These are phyloP conservation scores for Punctoribates punctum DNA, from an alignment of 2,888 invertebrate genomes.

Conservation along the genomic window DNA sequence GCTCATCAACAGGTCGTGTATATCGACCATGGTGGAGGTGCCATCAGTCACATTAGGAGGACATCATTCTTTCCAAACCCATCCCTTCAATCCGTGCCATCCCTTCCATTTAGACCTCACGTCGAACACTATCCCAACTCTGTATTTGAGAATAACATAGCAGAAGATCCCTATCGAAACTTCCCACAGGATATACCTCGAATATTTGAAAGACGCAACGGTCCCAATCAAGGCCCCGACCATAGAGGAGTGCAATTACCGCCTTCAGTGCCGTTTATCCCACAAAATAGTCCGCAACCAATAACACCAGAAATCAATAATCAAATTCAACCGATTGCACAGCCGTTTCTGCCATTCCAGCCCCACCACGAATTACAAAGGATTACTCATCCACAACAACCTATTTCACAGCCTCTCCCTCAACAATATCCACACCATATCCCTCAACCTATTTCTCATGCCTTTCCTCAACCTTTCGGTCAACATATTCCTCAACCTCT, in stretches of 20 bases:
- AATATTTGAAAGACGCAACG: constrained; percentile 7
- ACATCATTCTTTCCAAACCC: constrained; percentile 23
- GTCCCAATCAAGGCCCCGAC: neutral
- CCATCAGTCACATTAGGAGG: constrained; percentile 40
- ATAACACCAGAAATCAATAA: neutral
- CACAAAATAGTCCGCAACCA: neutral
- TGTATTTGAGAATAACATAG: constrained; percentile 25
- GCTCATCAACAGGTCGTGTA: constrained; percentile 38
- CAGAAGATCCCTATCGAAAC: neutral
- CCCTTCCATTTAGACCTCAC: constrained; percentile 27
- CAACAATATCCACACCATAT: neutral
- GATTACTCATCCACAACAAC: constrained; percentile 4
- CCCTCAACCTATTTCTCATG: neutral
- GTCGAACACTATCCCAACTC: constrained; percentile 27
- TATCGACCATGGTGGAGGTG: constrained; percentile 42
- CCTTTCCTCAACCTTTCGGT: neutral
- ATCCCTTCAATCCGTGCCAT: constrained; percentile 26
- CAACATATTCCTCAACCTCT: neutral
- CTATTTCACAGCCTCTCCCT: constrained; percentile 3
- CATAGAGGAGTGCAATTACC: neutral
- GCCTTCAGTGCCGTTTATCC: neutral
- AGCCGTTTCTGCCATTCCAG: neutral
- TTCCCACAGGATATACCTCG: constrained; percentile 20
- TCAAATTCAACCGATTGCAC: neutral
- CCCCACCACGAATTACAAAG: neutral